phyloP scores from a whole-genome alignment of 1,140 invertebrate species.

The Drosophila kurseongensis region DNA sequence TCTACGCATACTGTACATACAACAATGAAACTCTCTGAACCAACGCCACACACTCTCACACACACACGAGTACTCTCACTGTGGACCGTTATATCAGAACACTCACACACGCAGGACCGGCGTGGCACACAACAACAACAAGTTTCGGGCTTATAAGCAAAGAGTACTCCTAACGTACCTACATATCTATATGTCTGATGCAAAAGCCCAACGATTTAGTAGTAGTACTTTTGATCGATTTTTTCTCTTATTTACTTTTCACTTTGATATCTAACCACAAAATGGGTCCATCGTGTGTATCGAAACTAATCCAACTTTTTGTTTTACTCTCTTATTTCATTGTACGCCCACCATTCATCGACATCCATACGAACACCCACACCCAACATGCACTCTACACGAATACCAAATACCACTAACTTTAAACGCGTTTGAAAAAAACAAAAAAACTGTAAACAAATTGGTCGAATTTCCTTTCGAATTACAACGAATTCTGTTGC shows the following conservation, averaged over 20 bases:
- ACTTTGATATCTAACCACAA: constrained; percentile 52
- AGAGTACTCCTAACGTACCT: constrained; percentile 14
- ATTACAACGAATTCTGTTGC: constrained; percentile 30
- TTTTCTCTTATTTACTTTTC: constrained; percentile 46
- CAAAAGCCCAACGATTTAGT: constrained; percentile 34
- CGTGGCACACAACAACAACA: constrained; percentile 43
- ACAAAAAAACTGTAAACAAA: constrained; percentile 33
- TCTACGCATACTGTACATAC: constrained; percentile 51
- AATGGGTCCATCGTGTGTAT: constrained; percentile 53
- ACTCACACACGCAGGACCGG: constrained; percentile 35
- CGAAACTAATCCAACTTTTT: constrained; percentile 73
- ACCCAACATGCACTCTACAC: constrained; percentile 6
- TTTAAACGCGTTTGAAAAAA: constrained; percentile 75
- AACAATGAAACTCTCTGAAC: constrained; percentile 21
- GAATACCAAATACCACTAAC: constrained; percentile 22
- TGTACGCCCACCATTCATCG: constrained; percentile 60
- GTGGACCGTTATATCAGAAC: constrained; percentile 21
- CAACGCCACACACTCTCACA: constrained; percentile 29
- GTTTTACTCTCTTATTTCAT: constrained; percentile 79
- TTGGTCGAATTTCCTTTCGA: constrained; percentile 48
- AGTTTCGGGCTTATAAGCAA: constrained; percentile 14
- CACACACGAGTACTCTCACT: constrained; percentile 40
- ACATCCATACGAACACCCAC: constrained; percentile 24
- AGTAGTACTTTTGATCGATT: constrained; percentile 43
- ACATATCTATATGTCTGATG: constrained; percentile 17